These are phyloP conservation scores for Dissostichus mawsoni DNA, from an alignment of 2,113 vertebrate species.

Conservation along the genomic window DNA sequence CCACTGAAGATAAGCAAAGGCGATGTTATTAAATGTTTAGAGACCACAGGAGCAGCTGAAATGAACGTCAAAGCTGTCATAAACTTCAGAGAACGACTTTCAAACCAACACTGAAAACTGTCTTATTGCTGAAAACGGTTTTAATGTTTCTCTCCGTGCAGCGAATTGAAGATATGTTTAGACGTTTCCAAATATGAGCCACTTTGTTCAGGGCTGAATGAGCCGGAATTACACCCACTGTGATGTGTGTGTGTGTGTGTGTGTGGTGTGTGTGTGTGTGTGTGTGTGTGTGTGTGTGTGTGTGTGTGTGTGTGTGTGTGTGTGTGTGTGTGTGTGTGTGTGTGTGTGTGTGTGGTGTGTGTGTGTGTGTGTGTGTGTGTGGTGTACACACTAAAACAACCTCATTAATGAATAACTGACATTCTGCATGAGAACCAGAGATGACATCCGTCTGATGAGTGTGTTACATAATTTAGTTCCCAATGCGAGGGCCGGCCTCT, in stretches of 20 bases:
- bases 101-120: constrained; percentile 54
- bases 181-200: constrained; percentile 39
- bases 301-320: too few species aligned
- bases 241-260: not conserved
- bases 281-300: not conserved
- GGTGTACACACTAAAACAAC: constrained; percentile 51
- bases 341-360: constrained; percentile 18
- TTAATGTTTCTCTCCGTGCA: constrained; percentile 39
- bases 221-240: constrained; percentile 47
- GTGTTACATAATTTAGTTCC: constrained; percentile 63
- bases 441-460: constrained; percentile 56
- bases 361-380: constrained; percentile 14
- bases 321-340: not conserved
- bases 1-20: constrained; percentile 33
- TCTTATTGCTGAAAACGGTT: constrained; percentile 48
- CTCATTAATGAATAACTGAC: constrained; percentile 72
- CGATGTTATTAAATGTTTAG: constrained; percentile 56
- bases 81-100: constrained; percentile 59
- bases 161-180: constrained; percentile 26
- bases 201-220: constrained; percentile 57
- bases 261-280: constrained; percentile 31
- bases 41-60: constrained; percentile 39
- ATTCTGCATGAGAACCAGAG: constrained; percentile 36
- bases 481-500: constrained; percentile 44
- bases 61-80: constrained; percentile 46